Conservation (phyloP, 2,888 invertebrate genomes). For the Euzetes globulus region DNA sequence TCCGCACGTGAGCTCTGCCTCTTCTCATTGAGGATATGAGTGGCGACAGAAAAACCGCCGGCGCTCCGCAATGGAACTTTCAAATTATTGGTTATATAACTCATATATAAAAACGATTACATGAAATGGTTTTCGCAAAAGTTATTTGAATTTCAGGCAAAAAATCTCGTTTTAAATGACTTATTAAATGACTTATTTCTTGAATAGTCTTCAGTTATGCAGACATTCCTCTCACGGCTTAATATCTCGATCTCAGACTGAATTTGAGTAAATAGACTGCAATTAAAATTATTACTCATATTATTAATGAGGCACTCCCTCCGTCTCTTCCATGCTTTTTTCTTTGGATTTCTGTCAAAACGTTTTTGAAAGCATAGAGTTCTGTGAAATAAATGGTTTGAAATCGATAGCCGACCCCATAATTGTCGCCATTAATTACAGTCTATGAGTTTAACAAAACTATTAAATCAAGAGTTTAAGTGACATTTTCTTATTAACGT, state of each 20-base stretch:
- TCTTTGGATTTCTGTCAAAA: no score
- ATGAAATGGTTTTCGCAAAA: neutral
- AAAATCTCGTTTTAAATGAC: no score
- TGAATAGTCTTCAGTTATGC: no score
- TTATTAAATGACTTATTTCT: no score
- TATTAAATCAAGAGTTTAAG: neutral
- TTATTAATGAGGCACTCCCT: neutral
- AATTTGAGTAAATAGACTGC: neutral
- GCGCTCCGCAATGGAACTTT: neutral
- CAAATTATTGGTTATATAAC: neutral
- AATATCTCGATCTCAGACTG: no score
- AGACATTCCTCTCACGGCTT: no score
- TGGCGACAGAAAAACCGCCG: neutral
- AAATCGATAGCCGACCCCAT: no score
- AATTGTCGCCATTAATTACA: neutral
- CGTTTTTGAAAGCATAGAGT: no score
- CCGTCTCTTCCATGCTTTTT: neutral
- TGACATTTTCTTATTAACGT: no score
- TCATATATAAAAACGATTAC: neutral
- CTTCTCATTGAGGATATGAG: neutral
- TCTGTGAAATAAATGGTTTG: no score
- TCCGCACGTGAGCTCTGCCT: conserved; percentile 1
- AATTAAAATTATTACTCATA: neutral
- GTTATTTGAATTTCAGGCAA: no score
- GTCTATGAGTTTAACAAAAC: neutral